These are phyloP conservation scores for Takifugu flavidus DNA, from an alignment of 2,113 vertebrate species.

Conservation along the genomic window DNA sequence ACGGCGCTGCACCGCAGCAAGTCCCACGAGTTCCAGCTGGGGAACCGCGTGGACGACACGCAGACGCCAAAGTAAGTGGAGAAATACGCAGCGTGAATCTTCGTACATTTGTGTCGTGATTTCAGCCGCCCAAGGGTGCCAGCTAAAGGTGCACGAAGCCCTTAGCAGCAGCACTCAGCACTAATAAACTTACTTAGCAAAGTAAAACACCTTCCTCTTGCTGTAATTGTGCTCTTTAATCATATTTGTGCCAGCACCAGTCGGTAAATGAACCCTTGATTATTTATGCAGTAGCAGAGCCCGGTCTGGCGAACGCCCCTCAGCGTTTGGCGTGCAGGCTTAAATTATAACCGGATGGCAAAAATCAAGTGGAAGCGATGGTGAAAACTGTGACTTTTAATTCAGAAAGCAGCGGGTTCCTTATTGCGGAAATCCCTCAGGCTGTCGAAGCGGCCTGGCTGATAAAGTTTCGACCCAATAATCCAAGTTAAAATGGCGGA, in stretches of 20 bases:
- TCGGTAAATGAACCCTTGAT: not conserved
- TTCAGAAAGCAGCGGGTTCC: not conserved
- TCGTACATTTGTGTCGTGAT: not conserved
- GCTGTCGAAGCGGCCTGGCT: not conserved
- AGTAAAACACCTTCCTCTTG: not conserved
- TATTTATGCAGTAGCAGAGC: too few species aligned
- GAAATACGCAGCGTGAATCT: not conserved
- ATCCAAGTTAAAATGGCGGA: constrained; percentile 2
- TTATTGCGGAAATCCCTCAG: constrained; percentile 6
- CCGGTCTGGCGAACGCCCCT: too few species aligned
- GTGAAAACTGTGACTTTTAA: too few species aligned
- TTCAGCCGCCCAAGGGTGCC: not conserved
- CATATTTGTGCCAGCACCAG: not conserved
- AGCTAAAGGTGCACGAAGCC: too few species aligned
- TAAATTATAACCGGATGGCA: not conserved
- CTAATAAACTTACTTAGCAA: not conserved
- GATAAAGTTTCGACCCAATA: constrained; percentile 8
- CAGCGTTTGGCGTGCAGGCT: too few species aligned
- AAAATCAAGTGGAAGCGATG: not conserved
- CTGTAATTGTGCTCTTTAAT: not conserved
- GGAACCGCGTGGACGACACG: constrained; percentile 86
- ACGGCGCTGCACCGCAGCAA: constrained; percentile 94
- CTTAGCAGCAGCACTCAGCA: too few species aligned
- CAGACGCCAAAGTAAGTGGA: constrained; percentile 92
- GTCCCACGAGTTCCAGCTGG: constrained; percentile 97